Conservation (phyloP, 2,888 invertebrate genomes). For the Drosophila siamana region DNA sequence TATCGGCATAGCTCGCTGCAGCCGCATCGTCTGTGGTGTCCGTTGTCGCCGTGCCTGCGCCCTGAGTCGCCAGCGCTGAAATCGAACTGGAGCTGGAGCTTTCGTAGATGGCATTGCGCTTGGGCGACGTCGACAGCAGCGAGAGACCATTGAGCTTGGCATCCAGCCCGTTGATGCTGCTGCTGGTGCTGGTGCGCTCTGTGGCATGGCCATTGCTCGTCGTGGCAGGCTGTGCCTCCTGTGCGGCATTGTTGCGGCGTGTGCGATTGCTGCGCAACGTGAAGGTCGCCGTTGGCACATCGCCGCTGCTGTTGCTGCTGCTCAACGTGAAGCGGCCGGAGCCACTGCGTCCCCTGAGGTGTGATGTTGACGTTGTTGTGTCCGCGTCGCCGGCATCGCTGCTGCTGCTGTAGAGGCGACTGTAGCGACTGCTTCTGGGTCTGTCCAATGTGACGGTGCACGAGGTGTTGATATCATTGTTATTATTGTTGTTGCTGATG, state of each 20-base stretch:
- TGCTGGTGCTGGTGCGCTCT: constrained; percentile 3
- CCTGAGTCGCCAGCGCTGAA: constrained; percentile 23
- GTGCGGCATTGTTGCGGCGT: constrained; percentile 37
- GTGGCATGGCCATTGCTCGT: constrained; percentile 44
- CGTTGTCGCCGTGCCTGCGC: constrained; percentile 36
- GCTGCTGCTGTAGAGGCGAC: constrained; percentile 71
- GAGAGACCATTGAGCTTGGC: constrained; percentile 69
- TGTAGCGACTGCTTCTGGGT: constrained; percentile 78
- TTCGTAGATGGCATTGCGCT: constrained; percentile 72
- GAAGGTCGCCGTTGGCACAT: constrained; percentile 82
- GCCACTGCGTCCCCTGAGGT: constrained; percentile 26
- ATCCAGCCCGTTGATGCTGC: constrained; percentile 65
- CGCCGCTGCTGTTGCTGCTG: constrained; percentile 72
- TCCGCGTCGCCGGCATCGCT: constrained; percentile 54
- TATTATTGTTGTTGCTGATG: no score
- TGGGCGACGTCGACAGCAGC: constrained; percentile 65
- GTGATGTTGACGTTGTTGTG: constrained; percentile 18
- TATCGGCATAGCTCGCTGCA: not conserved
- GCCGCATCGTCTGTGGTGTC: constrained; percentile 68
- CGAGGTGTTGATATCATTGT: constrained; percentile 32
- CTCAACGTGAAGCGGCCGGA: constrained; percentile 63
- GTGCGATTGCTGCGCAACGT: constrained; percentile 77
- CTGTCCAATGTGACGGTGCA: constrained; percentile 68
- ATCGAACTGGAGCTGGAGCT: constrained; percentile 23
- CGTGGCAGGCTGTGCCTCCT: constrained; percentile 15